Evolutionary conservation across 2,113 vertebrate genomes (phyloP).

Genomic region (Narcine bancroftii): DNA sequence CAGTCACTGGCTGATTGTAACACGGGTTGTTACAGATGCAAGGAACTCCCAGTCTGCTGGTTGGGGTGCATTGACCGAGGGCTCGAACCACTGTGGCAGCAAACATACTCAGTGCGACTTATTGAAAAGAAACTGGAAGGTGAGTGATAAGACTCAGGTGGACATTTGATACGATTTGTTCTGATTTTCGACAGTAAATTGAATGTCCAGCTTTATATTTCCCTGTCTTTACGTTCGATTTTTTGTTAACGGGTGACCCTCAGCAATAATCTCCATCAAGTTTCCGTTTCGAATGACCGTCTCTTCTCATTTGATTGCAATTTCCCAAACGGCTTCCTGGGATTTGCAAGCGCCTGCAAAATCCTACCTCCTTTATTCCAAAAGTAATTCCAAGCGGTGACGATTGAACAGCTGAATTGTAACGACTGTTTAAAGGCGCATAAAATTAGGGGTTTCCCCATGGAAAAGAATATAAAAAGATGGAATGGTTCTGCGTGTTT

Average conservation of each 20-base stretch:
- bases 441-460: too few species aligned
- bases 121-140: not conserved
- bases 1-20: not conserved
- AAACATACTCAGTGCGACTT: not conserved
- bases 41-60: not conserved
- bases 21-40: not conserved
- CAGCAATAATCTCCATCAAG: too few species aligned
- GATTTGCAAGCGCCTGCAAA: too few species aligned
- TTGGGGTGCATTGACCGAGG: too few species aligned
- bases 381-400: not conserved
- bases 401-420: too few species aligned
- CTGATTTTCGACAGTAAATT: not conserved
- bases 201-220: not conserved
- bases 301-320: too few species aligned
- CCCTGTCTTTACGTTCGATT: too few species aligned
- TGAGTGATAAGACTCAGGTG: not conserved
- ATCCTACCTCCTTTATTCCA: not conserved
- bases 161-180: not conserved
- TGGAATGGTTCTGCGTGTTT: not conserved
- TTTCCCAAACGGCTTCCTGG: too few species aligned
- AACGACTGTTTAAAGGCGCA: too few species aligned
- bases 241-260: too few species aligned
- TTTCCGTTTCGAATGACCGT: too few species aligned
- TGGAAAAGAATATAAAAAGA: not conserved
- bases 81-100: not conserved